Conservation (phyloP, 30 jellyfish, hydroid and myxozoan species). For the Calvadosia cruxmelitensis region DNA sequence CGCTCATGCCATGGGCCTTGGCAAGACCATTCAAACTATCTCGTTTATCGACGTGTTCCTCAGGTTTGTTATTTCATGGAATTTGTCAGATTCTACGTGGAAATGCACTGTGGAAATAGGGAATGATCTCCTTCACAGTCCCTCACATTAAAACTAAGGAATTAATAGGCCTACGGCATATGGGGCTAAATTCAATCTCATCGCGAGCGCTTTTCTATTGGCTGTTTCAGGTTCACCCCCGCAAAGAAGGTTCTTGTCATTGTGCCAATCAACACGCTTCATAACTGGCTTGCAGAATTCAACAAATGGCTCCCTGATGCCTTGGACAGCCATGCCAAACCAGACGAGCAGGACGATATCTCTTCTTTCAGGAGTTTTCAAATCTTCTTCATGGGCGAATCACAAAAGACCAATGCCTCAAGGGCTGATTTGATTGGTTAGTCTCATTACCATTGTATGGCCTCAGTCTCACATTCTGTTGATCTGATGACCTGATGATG, state of each 20-base stretch:
- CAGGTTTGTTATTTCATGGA: constrained; percentile 38
- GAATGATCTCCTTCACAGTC: no score
- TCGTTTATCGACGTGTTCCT: constrained; percentile 64
- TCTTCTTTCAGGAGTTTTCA: constrained; percentile 27
- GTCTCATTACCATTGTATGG: no score
- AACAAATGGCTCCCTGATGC: constrained; percentile 73
- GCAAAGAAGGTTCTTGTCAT: constrained; percentile 61
- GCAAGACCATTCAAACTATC: constrained; percentile 85
- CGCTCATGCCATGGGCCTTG: constrained; percentile 99
- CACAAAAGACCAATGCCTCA: constrained; percentile 38
- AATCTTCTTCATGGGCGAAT: constrained; percentile 40
- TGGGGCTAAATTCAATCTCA: no score
- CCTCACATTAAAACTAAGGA: no score
- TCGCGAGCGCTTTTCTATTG: neutral
- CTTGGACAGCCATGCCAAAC: neutral
- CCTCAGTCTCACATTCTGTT: no score
- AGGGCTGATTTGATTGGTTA: constrained; percentile 61
- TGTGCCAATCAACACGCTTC: constrained; percentile 85
- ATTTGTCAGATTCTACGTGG: no score
- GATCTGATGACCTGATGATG: no score
- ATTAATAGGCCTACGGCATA: no score
- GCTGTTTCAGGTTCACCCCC: constrained; percentile 33
- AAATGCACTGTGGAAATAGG: no score
- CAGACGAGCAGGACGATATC: neutral
- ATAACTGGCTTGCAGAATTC: constrained; percentile 77